These are phyloP conservation scores for Pogonomyrmex barbatus DNA, from an alignment of 1,140 invertebrate species.

Conservation along the genomic window DNA sequence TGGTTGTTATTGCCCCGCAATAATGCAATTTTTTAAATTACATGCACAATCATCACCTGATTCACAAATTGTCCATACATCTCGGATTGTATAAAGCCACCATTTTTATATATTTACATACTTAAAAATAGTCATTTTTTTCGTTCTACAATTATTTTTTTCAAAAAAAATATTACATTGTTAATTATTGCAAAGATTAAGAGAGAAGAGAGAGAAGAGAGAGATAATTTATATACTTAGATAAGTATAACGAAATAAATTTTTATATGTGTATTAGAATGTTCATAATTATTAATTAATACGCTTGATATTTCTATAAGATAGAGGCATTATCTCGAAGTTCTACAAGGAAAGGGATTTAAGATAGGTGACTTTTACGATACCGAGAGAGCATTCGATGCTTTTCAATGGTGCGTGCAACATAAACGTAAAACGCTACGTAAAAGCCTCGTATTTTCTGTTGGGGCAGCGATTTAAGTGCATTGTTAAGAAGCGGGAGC, in stretches of 20 bases:
- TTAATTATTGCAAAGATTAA: too few relatives aligned
- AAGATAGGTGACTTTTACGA: conserved; percentile 29
- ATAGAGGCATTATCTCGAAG: neutral
- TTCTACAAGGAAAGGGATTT: neutral
- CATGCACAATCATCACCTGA: neutral
- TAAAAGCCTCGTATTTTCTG: conserved; percentile 48
- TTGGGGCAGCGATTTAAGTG: conserved; percentile 49
- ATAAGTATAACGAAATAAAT: neutral
- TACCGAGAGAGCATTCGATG: neutral
- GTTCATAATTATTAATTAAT: conserved; percentile 18
- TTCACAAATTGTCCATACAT: neutral
- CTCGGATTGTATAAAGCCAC: neutral
- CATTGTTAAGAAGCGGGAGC: conserved; percentile 57
- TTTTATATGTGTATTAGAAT: neutral
- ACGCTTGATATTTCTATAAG: neutral
- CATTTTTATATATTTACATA: neutral
- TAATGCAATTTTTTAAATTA: conserved; percentile 26
- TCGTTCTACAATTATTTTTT: neutral
- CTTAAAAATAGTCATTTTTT: neutral
- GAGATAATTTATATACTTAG: neutral
- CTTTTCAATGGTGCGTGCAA: conserved; percentile 48
- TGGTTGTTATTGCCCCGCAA: conserved; percentile 30
- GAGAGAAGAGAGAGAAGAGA: neutral
- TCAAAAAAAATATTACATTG: neutral
- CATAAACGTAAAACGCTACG: conserved; percentile 51